Percentiles rank a stretch among this genome's conserved stretches.
These are phyloP conservation scores for Cisticola juncidis DNA, from an alignment of 2,113 vertebrate species.

Conservation along the genomic window DNA sequence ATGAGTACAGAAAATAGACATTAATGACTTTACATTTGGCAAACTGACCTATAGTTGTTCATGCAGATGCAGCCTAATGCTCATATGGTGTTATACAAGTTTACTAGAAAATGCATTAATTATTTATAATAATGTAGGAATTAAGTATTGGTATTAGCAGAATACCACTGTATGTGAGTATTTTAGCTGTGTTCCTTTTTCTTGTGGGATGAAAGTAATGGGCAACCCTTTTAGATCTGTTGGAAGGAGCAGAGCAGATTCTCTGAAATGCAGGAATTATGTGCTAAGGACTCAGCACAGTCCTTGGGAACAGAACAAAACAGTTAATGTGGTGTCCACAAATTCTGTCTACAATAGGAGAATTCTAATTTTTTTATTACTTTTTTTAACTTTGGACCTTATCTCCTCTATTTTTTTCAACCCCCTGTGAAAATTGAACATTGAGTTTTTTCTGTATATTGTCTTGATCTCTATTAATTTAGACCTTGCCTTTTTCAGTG, in stretches of 20 bases:
- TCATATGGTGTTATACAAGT: rapidly evolving
- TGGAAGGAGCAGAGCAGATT: background rate
- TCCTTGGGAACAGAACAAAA: background rate
- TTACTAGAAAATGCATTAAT: background rate
- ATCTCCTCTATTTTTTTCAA: background rate
- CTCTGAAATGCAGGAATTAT: background rate
- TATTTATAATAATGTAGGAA: background rate
- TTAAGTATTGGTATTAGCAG: background rate
- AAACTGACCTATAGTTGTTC: background rate
- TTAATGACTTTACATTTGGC: background rate
- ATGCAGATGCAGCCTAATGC: background rate
- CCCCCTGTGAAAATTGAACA: background rate
- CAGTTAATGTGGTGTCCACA: background rate
- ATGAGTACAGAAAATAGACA: background rate
- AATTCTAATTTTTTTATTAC: background rate
- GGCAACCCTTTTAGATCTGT: background rate
- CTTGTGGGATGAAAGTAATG: background rate
- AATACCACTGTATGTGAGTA: background rate
- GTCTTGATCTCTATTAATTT: background rate
- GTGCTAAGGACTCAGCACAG: background rate
- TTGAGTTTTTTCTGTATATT: background rate
- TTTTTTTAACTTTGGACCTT: background rate
- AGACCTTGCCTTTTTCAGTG: background rate
- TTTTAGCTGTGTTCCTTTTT: background rate
- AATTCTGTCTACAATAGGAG: background rate